Base-by-base conservation (phyloP, 2,888 invertebrate genomes). In the Incurvaria masculella region DNA sequence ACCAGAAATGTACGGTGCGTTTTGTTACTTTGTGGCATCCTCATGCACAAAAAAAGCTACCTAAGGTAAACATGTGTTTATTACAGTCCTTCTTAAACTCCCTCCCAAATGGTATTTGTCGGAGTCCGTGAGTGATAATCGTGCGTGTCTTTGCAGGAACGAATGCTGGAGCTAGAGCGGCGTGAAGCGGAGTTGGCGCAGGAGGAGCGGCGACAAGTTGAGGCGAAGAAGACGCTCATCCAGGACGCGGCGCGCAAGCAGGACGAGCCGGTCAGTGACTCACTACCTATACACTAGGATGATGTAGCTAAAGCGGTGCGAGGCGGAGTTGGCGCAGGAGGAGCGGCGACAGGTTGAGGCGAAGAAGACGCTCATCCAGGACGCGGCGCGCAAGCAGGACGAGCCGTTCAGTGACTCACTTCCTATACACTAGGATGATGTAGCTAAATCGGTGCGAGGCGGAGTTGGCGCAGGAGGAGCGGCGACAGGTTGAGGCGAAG, bases 171-270 rank as follows among this genome's bases (percentile, higher is more conserved):
- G 14, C 14, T 33, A n/a, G 33, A 33, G 33, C 33, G 33, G 33
- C 33, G 94, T 55, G 92, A 94, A 61, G 88, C 91, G 60, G 94
- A 96, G 65, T 79, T 92, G 57, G 94, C 94, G 57, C 76, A 89
- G 54, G 91, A 91, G 63, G 91, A 94, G 60, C 82, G 88, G 50
- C 81, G 88, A 16, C 83, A 88, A 49, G 85, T 94, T 49, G 92
- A 92, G 66, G 86, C 89, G 8, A 95, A 95, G 72, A 90, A 91
- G 63, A 90, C 90, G 57, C 79, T 92, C 46, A 92, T 97, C 41
- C 94, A 91, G 59, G 92, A 94, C 61, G 96, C 96, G 0, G 94
- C 95, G 2, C 83, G 91, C 49, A 92, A 92, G 60, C 90, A 92
- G 60, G 94, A 96, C 68, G 96, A 96, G 63, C 95, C 95, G 0